Evolutionary conservation across 1,140 invertebrate genomes (phyloP).

Genomic region (Sycobia sp.): DNA sequence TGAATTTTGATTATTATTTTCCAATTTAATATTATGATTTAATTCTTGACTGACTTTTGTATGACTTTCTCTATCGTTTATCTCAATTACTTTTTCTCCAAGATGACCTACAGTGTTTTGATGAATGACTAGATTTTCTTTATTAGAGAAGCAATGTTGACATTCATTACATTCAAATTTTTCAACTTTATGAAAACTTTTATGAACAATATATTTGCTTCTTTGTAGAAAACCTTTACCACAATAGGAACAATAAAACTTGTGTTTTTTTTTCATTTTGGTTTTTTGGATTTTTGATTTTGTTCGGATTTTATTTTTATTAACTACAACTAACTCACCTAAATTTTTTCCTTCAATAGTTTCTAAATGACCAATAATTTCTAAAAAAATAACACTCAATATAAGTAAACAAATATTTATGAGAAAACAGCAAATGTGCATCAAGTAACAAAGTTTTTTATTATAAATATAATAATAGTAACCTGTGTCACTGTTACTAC

Average conservation of each 20-base stretch:
- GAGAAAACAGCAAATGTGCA: background rate
- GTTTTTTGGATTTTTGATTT: constrained; percentile 61
- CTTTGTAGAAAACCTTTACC: constrained; percentile 63
- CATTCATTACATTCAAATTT: constrained; percentile 64
- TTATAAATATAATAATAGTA: background rate
- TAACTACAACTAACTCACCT: constrained; percentile 68
- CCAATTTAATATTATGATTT: constrained; percentile 1
- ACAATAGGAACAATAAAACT: constrained; percentile 64
- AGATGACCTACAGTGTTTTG: constrained; percentile 61
- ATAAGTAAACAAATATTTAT: background rate
- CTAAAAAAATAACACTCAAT: constrained; percentile 43
- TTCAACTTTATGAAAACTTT: constrained; percentile 59
- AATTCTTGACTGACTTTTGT: background rate
- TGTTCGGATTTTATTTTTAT: constrained; percentile 63
- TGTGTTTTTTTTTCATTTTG: constrained; percentile 56
- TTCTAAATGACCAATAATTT: constrained; percentile 72
- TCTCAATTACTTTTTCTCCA: constrained; percentile 55
- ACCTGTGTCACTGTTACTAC: constrained; percentile 48
- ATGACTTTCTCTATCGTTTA: constrained; percentile 35
- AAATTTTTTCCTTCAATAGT: constrained; percentile 65
- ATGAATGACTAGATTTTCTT: constrained; percentile 61
- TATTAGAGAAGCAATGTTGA: constrained; percentile 56
- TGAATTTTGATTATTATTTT: background rate
- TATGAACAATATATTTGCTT: constrained; percentile 60
- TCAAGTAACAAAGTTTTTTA: constrained; percentile 4